Percentiles rank a stretch among this genome's conserved stretches.
These are phyloP conservation scores for Cosmia trapezina DNA, from an alignment of 2,888 invertebrate genomes.

Conservation along the genomic window DNA sequence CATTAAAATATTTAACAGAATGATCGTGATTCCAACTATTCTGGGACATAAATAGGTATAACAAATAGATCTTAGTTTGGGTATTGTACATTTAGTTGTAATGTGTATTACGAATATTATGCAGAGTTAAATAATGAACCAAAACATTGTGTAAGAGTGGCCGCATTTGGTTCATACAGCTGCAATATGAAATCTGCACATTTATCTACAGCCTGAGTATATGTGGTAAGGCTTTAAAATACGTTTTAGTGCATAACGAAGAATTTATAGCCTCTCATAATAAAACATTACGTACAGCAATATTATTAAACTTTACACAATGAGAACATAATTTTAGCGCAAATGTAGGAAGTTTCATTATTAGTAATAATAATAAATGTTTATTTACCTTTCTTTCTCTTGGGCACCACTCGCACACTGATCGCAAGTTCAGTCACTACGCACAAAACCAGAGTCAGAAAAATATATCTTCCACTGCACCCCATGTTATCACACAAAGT, in stretches of 20 bases:
- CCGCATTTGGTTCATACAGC: slow-evolving; percentile 54
- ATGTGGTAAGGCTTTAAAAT: slow-evolving; percentile 52
- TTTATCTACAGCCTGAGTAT: slow-evolving; percentile 46
- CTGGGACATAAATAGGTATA: not conserved
- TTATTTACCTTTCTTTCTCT: slow-evolving; percentile 89
- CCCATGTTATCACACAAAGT: slow-evolving; percentile 86
- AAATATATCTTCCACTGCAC: slow-evolving; percentile 89
- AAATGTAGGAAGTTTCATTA: slow-evolving; percentile 6
- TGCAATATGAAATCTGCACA: slow-evolving; percentile 52
- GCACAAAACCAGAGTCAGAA: slow-evolving; percentile 88
- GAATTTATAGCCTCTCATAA: slow-evolving; percentile 44
- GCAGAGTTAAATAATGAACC: slow-evolving; percentile 48
- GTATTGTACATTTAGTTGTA: not conserved
- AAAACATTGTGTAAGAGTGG: slow-evolving; percentile 65
- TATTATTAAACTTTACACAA: slow-evolving; percentile 46
- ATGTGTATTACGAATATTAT: slow-evolving; percentile 18
- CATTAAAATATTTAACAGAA: not conserved
- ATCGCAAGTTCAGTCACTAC: slow-evolving; percentile 88
- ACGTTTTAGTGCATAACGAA: slow-evolving; percentile 61
- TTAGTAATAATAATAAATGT: slow-evolving; percentile 28
- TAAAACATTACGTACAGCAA: slow-evolving; percentile 26
- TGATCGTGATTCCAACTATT: not conserved
- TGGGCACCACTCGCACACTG: slow-evolving; percentile 90
- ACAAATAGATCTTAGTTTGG: not conserved
- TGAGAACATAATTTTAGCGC: slow-evolving; percentile 9